Evolutionary conservation across 2,113 vertebrate genomes (phyloP).

Genomic region (Morone saxatilis): DNA sequence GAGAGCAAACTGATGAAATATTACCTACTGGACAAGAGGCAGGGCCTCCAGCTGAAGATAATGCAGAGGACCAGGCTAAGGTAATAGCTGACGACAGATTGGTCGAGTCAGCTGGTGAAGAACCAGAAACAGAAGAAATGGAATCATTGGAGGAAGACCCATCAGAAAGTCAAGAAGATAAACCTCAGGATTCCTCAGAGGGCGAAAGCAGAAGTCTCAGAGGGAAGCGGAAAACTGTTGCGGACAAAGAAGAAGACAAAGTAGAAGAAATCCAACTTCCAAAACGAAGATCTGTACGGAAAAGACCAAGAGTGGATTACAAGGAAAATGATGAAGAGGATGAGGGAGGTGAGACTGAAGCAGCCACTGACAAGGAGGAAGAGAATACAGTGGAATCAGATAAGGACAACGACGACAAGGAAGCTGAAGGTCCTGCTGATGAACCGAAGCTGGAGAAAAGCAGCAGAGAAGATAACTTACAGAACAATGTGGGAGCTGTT

Average conservation of each 20-base stretch:
- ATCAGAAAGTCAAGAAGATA: not conserved
- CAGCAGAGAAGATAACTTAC: not conserved
- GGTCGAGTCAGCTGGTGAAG: not conserved
- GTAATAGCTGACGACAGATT: not conserved
- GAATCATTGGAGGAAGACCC: not conserved
- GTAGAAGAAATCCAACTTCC: constrained; percentile 46
- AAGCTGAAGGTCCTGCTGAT: constrained; percentile 63
- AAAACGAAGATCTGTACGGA: constrained; percentile 13
- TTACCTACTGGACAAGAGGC: not conserved
- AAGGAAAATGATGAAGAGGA: constrained; percentile 74
- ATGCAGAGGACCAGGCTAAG: not conserved
- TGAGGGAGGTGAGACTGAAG: constrained; percentile 57
- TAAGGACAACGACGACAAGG: constrained; percentile 47
- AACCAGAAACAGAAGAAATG: not conserved
- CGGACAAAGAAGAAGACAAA: not conserved
- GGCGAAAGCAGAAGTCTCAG: not conserved
- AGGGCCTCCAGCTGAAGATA: not conserved
- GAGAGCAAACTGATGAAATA: not conserved
- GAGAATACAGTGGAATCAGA: constrained; percentile 81
- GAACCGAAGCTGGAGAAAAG: constrained; percentile 39
- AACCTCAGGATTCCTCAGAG: not conserved
- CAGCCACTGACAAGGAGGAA: constrained; percentile 64
- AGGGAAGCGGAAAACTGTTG: not conserved
- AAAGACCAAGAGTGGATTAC: constrained; percentile 56
- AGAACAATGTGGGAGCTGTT: not conserved